These are phyloP conservation scores for Ictalurus furcatus DNA, from an alignment of 2,113 vertebrate genomes.

Conservation along the genomic window DNA sequence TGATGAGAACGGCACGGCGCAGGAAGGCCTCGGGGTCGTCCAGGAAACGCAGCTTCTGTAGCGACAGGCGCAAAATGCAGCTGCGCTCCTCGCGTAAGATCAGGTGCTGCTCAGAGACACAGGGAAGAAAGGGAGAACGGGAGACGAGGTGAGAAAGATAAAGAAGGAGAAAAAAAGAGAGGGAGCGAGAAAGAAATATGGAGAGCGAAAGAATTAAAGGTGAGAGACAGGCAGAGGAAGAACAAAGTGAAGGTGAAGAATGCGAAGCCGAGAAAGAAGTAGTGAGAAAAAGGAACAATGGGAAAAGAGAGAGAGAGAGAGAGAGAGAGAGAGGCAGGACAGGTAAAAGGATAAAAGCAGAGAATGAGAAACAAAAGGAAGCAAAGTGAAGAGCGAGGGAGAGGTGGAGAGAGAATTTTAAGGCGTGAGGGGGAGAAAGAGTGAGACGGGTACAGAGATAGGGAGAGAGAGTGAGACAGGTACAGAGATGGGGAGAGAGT, in stretches of 20 bases:
- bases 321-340: background rate
- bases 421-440: background rate
- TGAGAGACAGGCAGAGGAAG: background rate
- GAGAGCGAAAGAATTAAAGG: background rate
- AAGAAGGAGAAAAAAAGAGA: background rate
- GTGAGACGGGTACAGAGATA: background rate
- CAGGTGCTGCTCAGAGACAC: conserved; percentile 81
- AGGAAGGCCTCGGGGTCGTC: conserved; percentile 95
- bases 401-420: background rate
- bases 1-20: conserved; percentile 95
- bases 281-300: background rate
- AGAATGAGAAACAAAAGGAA: background rate
- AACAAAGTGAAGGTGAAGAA: background rate
- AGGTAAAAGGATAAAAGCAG: background rate
- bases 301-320: background rate
- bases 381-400: background rate
- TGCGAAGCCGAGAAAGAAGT: background rate
- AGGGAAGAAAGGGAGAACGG: background rate
- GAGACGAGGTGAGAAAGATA: too few species aligned
- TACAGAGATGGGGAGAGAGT: too few species aligned
- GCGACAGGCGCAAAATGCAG: conserved; percentile 93
- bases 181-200: background rate
- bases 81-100: conserved; percentile 92
- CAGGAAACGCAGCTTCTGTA: conserved; percentile 96
- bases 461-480: background rate